Conservation (phyloP, 1,140 invertebrate genomes). For the Saccostrea cuccullata region DNA sequence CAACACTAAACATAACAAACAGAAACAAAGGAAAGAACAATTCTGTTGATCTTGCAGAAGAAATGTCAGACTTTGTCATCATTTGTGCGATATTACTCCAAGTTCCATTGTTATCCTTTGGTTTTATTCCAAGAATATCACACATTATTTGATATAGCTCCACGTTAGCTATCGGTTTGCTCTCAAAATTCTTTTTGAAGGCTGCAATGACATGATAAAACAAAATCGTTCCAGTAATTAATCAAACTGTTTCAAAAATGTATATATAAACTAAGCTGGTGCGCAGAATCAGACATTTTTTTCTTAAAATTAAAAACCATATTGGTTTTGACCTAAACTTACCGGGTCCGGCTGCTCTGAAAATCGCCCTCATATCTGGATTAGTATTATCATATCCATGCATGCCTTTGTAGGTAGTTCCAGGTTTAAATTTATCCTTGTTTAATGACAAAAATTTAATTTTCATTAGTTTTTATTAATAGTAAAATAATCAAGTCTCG, state of each 20-base stretch:
- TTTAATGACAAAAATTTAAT: too few species aligned
- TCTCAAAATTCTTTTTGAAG: constrained; percentile 56
- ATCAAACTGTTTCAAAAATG: too few species aligned
- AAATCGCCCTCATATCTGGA: constrained; percentile 15
- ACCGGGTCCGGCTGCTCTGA: not conserved
- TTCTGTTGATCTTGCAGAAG: not conserved
- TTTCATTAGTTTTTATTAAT: too few species aligned
- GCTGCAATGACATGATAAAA: constrained; percentile 53
- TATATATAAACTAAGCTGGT: too few species aligned
- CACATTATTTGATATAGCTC: constrained; percentile 77
- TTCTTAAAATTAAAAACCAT: too few species aligned
- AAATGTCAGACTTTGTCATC: not conserved
- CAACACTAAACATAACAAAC: not conserved
- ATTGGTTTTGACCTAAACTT: too few species aligned
- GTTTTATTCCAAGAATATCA: constrained; percentile 67
- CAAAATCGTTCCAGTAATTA: too few species aligned
- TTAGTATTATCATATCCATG: not conserved
- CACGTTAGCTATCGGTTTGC: constrained; percentile 65
- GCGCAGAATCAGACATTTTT: too few species aligned
- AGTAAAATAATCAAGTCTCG: too few species aligned
- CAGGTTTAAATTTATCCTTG: too few species aligned
- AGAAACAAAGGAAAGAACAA: not conserved
- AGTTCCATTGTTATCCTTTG: constrained; percentile 60
- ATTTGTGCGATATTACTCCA: constrained; percentile 53
- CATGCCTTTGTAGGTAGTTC: not conserved